phyloP scores from a whole-genome alignment of 2,797 vertebrate species.

The Huso huso region DNA sequence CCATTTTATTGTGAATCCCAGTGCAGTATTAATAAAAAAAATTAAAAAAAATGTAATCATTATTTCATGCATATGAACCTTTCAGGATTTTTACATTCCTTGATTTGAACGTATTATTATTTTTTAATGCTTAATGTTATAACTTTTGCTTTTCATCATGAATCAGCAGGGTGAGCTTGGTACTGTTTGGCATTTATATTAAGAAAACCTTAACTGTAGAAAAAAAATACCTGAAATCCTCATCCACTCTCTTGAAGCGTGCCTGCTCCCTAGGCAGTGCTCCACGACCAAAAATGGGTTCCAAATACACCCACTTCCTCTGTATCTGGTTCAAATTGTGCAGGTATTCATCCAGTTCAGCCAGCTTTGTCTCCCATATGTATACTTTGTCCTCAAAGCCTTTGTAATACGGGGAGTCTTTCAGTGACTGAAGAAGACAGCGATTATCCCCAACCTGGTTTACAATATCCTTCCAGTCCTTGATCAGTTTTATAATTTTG shows the following conservation, averaged over 20 bases:
- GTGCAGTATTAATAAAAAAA: no score
- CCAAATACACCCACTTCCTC: slow-evolving; percentile 96
- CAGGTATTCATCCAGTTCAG: slow-evolving; percentile 85
- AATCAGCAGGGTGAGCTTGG: no score
- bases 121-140: no score
- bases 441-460: slow-evolving; percentile 95
- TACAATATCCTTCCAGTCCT: slow-evolving; percentile 94
- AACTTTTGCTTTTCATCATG: no score
- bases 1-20: no score
- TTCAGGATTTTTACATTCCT: no score
- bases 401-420: slow-evolving; percentile 88
- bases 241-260: slow-evolving; percentile 87
- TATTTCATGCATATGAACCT: no score
- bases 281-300: slow-evolving; percentile 91
- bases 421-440: slow-evolving; percentile 90
- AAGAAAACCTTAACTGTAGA: no score
- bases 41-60: no score
- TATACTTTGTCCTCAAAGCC: slow-evolving; percentile 91
- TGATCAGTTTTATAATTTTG: slow-evolving; percentile 74
- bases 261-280: slow-evolving; percentile 83
- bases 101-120: no score
- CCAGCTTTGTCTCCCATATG: slow-evolving; percentile 86
- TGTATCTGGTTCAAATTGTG: slow-evolving; percentile 92
- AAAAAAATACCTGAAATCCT: slow-evolving; percentile 77
- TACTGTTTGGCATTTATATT: no score